Evolutionary conservation across 2,113 vertebrate genomes (phyloP).

Genomic region (Nymphicus hollandicus): DNA sequence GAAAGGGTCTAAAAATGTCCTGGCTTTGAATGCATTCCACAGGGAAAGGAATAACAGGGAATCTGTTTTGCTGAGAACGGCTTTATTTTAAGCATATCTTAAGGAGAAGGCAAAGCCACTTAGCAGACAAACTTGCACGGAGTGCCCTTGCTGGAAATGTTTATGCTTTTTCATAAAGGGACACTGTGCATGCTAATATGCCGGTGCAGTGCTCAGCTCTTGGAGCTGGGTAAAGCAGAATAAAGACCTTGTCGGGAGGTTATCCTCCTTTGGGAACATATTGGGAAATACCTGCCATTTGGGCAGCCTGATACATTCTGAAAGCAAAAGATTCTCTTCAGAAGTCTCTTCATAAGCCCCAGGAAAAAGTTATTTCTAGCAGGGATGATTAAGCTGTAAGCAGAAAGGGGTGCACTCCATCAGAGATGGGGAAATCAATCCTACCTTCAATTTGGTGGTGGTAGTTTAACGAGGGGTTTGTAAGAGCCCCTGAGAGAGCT

Average conservation of each 20-base stretch:
- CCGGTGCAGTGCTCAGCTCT: background rate
- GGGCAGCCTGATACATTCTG: background rate
- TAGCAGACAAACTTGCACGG: background rate
- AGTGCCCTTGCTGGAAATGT: slow-evolving; percentile 52
- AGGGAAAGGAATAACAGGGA: background rate
- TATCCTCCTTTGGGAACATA: slow-evolving; percentile 3
- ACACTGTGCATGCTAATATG: slow-evolving; percentile 45
- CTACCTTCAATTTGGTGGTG: background rate
- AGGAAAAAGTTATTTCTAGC: slow-evolving; percentile 2
- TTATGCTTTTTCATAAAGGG: slow-evolving; percentile 20
- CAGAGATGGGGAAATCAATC: background rate
- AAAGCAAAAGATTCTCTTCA: background rate
- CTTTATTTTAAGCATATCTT: slow-evolving; percentile 27
- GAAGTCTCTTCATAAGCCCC: background rate
- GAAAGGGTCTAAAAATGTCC: background rate
- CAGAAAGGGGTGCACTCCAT: background rate
- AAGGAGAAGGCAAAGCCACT: slow-evolving; percentile 12
- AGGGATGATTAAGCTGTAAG: slow-evolving; percentile 15
- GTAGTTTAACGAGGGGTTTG: background rate
- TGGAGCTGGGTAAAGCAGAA: background rate
- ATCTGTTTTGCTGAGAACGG: background rate
- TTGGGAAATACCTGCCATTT: slow-evolving; percentile 1
- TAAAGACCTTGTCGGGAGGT: slow-evolving; percentile 47
- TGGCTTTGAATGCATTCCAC: background rate
- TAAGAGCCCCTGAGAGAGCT: background rate